A percentile compares a stretch with the other conserved stretches of the same genome.
phyloP scores from a whole-genome alignment of 2,113 vertebrate genomes.

The Prietella phreatophila region DNA sequence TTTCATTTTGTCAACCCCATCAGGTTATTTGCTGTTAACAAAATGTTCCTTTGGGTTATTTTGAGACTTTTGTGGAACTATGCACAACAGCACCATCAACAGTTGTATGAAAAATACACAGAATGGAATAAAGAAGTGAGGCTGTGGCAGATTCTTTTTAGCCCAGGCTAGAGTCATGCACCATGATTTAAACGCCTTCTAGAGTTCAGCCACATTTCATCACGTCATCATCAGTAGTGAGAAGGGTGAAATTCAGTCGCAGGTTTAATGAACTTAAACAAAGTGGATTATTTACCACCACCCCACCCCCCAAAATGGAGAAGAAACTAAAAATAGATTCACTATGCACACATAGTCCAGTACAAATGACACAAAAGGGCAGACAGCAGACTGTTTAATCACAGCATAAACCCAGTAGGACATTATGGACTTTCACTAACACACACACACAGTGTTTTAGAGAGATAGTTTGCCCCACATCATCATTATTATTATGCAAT shows the following conservation, averaged over 20 bases:
- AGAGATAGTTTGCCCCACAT: neutral
- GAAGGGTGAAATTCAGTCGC: neutral
- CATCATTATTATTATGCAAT: neutral
- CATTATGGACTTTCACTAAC: neutral
- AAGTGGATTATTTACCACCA: neutral
- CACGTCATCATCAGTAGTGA: neutral
- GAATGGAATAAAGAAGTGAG: neutral
- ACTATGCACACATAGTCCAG: neutral
- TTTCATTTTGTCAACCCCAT: neutral
- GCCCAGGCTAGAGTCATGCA: neutral
- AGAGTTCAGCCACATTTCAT: neutral
- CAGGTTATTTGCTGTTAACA: too few relatives aligned
- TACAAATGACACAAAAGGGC: neutral
- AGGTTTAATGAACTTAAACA: neutral
- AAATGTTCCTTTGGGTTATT: too few relatives aligned
- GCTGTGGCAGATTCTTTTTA: neutral
- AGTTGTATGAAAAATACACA: neutral
- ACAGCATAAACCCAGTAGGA: neutral
- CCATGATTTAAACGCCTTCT: neutral
- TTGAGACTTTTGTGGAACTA: neutral
- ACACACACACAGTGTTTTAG: too few relatives aligned
- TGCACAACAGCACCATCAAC: neutral
- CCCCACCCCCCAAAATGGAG: neutral
- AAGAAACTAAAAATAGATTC: neutral
- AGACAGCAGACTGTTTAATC: neutral